Conservation (phyloP, 1,140 invertebrate species). For the Sweltsa coloradensis region DNA sequence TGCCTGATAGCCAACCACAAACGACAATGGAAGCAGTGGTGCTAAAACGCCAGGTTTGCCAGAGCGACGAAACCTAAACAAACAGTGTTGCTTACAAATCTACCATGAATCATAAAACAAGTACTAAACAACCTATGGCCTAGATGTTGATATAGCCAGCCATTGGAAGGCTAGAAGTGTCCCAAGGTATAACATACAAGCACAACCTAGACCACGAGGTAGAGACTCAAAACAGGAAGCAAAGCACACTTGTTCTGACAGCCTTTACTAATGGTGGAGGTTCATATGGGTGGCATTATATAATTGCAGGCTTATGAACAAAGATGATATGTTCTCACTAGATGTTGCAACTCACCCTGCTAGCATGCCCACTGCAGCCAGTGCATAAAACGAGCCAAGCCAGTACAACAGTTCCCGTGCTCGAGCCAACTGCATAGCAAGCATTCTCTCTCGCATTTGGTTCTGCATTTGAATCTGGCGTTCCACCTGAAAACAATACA, state of each 20-base stretch:
- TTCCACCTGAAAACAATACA: conserved; percentile 46
- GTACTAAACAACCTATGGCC: too few relatives aligned
- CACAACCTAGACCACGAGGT: background rate
- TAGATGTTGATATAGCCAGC: too few relatives aligned
- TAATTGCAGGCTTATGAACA: too few relatives aligned
- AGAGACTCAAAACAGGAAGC: conserved; percentile 8
- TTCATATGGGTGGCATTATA: too few relatives aligned
- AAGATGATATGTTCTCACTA: too few relatives aligned
- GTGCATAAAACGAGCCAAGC: conserved; percentile 53
- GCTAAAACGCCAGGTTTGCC: conserved; percentile 42
- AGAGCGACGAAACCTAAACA: conserved; percentile 41
- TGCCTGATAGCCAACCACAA: conserved; percentile 56
- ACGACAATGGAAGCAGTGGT: conserved; percentile 54
- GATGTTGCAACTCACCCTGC: conserved; percentile 42
- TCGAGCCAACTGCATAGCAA: conserved; percentile 56
- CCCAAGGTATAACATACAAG: too few relatives aligned
- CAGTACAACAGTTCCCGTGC: conserved; percentile 58
- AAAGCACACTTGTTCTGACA: too few relatives aligned
- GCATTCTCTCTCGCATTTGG: conserved; percentile 58
- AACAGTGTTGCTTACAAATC: conserved; percentile 7
- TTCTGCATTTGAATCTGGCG: conserved; percentile 68
- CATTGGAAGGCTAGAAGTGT: too few relatives aligned
- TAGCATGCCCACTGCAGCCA: conserved; percentile 39
- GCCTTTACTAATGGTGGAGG: too few relatives aligned
- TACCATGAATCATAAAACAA: too few relatives aligned